phyloP scores from a whole-genome alignment of 2,888 invertebrate species.

The Lasius platythorax region DNA sequence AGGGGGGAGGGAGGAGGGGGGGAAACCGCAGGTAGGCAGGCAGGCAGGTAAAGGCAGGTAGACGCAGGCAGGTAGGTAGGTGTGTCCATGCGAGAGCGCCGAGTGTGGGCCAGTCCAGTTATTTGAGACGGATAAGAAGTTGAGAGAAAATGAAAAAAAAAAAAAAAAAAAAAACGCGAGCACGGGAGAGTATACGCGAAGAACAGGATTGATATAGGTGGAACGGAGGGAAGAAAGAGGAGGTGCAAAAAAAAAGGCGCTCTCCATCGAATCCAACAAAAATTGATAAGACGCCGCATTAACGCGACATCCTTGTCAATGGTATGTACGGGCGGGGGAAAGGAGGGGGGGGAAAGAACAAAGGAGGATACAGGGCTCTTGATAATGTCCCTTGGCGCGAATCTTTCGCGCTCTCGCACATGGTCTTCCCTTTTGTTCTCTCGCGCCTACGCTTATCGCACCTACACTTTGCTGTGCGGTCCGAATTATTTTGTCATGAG shows the following conservation, averaged over 20 bases:
- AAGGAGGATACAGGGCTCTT: slow-evolving; percentile 48
- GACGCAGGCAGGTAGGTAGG: slow-evolving; percentile 69
- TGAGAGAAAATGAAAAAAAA: slow-evolving; percentile 50
- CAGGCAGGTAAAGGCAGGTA: slow-evolving; percentile 44
- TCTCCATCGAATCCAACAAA: slow-evolving; percentile 65
- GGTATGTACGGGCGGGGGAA: slow-evolving; percentile 30
- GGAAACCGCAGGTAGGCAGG: slow-evolving; percentile 61
- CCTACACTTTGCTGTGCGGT: slow-evolving; percentile 63
- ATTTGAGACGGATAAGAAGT: slow-evolving; percentile 74
- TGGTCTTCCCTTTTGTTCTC: slow-evolving; percentile 12
- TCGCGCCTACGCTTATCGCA: slow-evolving; percentile 59
- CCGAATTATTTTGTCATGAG: slow-evolving; percentile 73
- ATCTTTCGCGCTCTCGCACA: slow-evolving; percentile 18
- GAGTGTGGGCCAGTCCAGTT: slow-evolving; percentile 81
- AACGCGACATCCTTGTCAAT: slow-evolving; percentile 70
- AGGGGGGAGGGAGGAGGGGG: slow-evolving; percentile 14
- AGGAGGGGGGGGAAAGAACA: background rate
- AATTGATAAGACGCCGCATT: slow-evolving; percentile 78
- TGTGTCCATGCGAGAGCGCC: slow-evolving; percentile 70
- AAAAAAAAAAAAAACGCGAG: slow-evolving; percentile 19
- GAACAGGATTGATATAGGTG: slow-evolving; percentile 48
- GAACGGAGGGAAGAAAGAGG: slow-evolving; percentile 53
- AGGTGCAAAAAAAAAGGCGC: slow-evolving; percentile 16
- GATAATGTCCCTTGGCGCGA: slow-evolving; percentile 25
- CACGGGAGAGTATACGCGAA: slow-evolving; percentile 14